phyloP scores from a whole-genome alignment of 2,113 vertebrate species.

The Anoplopoma fimbria region DNA sequence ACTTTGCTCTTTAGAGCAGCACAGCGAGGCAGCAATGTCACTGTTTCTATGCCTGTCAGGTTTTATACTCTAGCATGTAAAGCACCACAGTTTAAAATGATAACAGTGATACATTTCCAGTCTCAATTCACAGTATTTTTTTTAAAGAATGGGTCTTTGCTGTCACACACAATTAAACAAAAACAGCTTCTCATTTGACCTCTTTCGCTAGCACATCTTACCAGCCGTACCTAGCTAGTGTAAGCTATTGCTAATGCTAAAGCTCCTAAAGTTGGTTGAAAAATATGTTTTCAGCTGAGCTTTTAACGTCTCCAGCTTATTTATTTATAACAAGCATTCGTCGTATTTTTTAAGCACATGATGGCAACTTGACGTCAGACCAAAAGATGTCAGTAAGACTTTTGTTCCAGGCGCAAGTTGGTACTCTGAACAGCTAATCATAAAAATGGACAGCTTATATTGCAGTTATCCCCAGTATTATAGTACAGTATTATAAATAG shows the following conservation, averaged over 20 bases:
- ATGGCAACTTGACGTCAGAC: background rate
- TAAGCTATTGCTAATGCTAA: too few species aligned
- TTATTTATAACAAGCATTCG: background rate
- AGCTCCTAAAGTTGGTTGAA: background rate
- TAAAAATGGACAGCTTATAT: background rate
- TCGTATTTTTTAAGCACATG: background rate
- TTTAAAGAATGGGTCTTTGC: too few species aligned
- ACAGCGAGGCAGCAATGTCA: background rate
- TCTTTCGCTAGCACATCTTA: background rate
- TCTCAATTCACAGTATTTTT: too few species aligned
- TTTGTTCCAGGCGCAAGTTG: background rate
- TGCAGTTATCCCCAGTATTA: background rate
- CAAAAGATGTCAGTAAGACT: too few species aligned
- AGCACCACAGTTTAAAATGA: background rate
- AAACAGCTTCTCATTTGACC: background rate
- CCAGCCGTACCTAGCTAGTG: too few species aligned
- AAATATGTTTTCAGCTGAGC: background rate
- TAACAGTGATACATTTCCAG: background rate
- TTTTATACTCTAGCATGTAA: background rate
- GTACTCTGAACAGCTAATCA: too few species aligned
- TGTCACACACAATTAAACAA: background rate
- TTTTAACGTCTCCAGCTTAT: background rate
- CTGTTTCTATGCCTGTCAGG: background rate
- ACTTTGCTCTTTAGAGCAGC: background rate
- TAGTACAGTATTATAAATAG: background rate